Evolutionary conservation across 1,140 invertebrate species (phyloP), one percentile per base, ranked within the genome.

Genomic region (Antheraea mylitta): DNA sequence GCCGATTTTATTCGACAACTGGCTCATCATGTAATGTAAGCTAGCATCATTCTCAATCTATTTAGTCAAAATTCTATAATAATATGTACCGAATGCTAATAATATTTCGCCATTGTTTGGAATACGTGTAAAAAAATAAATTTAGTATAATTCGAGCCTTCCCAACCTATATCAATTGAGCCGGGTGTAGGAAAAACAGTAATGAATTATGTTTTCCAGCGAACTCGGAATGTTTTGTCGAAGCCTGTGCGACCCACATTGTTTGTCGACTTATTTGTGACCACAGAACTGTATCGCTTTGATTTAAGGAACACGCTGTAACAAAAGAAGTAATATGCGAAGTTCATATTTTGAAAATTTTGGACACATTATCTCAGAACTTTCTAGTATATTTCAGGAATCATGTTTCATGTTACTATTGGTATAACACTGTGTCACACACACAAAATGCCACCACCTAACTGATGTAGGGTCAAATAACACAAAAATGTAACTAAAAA

Each of bases 101-200:
- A 42, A 16, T 53, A 53, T 53, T 61, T 30, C 60, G 53, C 63
- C 58, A 65, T 65, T 64, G 64, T 53, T 65, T 72, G 70, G 64
- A 53, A 68, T 45, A 53, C 66, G 10, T 61, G 61, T 66, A 69
- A 67, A 72, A 5, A 53, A 53, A 53, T 1, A 53, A 53, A 53
- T 53, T 13, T 53, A n/a, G 11, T 53, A 42, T 53, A 53, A 53
- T 53, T 53, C 45, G 45, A 53, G 16, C 45, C 16, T 53, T 16
- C 45, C 9, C 11, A 53, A 53, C 45, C 11, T 53, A 53, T 53
- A 53, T 13, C 45, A 13, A n/a, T 53, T 53, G 45, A 53, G 45
- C 45, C 4, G 45, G 45, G 45, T 6, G 45, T 53, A 53, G 16
- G 45, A 53, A 53, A 53, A 53, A 53, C 45, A 53, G 45, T n/a